Percentiles rank a stretch among this genome's conserved stretches.
phyloP scores from a whole-genome alignment of 1,140 invertebrate species.

The Cydia amplana region DNA sequence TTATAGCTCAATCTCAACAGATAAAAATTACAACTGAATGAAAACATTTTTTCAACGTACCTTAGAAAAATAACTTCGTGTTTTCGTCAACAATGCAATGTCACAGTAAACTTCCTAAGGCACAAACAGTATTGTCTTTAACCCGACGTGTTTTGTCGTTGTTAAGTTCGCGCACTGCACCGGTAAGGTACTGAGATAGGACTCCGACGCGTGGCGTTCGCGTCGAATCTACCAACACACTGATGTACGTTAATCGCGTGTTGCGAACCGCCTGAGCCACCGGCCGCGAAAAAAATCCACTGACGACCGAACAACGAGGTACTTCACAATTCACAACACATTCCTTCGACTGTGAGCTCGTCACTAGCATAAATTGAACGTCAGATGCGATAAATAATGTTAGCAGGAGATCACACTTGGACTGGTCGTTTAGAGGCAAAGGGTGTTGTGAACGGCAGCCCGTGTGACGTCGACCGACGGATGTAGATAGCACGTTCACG shows the following conservation, averaged over 20 bases:
- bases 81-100: slow-evolving; percentile 15
- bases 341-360: background rate
- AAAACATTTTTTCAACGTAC: background rate
- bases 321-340: background rate
- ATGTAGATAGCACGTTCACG: slow-evolving; percentile 25
- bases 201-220: slow-evolving; percentile 42
- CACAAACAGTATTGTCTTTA: slow-evolving; percentile 29
- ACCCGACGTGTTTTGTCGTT: slow-evolving; percentile 35
- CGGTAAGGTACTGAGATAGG: slow-evolving; percentile 20
- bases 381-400: background rate
- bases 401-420: background rate
- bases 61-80: background rate
- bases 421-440: background rate
- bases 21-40: background rate
- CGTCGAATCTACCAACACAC: slow-evolving; percentile 49
- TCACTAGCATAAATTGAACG: background rate
- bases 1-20: slow-evolving; percentile 1
- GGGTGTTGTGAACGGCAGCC: background rate
- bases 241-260: slow-evolving; percentile 26
- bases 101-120: slow-evolving; percentile 22
- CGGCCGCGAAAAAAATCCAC: slow-evolving; percentile 12
- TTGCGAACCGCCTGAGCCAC: slow-evolving; percentile 29
- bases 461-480: slow-evolving; percentile 24
- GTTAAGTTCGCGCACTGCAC: slow-evolving; percentile 36
- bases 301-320: background rate